phyloP scores from a whole-genome alignment of 2,797 vertebrate genomes.

The Anabacerthia variegaticeps region DNA sequence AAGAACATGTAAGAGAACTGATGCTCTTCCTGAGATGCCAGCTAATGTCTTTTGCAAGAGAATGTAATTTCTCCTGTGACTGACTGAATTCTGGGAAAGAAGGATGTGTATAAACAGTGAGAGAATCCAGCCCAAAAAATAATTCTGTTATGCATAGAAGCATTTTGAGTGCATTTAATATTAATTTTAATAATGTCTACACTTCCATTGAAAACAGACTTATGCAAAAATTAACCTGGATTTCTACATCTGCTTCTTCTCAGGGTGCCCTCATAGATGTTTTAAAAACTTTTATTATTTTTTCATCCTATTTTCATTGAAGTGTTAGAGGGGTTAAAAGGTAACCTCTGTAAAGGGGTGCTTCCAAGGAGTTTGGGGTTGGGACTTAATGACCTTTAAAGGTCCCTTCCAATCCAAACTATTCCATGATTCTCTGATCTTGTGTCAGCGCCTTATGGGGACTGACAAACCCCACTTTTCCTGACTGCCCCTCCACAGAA shows the following conservation, averaged over 20 bases:
- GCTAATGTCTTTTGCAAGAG: neutral
- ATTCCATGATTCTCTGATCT: neutral
- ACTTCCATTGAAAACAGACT: neutral
- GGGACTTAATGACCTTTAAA: neutral
- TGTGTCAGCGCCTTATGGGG: neutral
- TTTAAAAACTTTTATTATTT: neutral
- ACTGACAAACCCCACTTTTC: neutral
- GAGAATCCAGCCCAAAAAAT: neutral
- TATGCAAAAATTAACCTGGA: neutral
- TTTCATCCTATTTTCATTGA: neutral
- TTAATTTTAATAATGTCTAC: neutral
- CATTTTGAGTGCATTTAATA: neutral
- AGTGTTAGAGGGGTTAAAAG: neutral
- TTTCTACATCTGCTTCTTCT: neutral
- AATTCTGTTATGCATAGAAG: neutral
- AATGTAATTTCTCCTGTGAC: neutral
- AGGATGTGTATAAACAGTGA: neutral
- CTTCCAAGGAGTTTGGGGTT: neutral
- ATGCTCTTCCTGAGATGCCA: neutral
- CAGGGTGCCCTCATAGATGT: neutral
- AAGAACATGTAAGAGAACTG: neutral
- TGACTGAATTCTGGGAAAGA: neutral
- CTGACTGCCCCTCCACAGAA: accelerated
- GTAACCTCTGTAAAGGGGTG: neutral
- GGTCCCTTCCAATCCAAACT: neutral